phyloP scores from a whole-genome alignment of 2,888 invertebrate genomes.

The Nemurella pictetii region DNA sequence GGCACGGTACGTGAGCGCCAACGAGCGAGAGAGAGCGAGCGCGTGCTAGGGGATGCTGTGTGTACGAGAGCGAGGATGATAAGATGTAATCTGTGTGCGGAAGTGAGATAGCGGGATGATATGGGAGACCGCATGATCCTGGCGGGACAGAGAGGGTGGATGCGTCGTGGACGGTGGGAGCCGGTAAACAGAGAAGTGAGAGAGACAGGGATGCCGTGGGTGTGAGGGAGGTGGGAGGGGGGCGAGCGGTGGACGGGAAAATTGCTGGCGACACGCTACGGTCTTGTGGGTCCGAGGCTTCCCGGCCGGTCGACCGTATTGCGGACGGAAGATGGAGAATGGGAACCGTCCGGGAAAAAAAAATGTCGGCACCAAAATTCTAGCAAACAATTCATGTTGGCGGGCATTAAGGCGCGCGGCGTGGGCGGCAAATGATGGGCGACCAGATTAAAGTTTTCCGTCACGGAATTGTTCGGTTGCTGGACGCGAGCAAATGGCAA shows the following conservation, averaged over 20 bases:
- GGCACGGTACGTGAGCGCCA: too few relatives aligned
- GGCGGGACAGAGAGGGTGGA: neutral
- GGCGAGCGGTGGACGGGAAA: neutral
- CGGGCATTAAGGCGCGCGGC: too few relatives aligned
- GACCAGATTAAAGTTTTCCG: neutral
- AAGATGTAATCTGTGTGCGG: neutral
- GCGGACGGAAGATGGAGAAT: neutral
- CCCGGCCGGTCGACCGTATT: neutral
- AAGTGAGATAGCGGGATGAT: neutral
- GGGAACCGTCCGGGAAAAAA: neutral
- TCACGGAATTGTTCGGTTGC: too few relatives aligned
- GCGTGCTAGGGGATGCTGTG: neutral
- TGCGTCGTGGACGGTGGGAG: neutral
- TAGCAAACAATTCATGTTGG: neutral
- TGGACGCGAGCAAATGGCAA: too few relatives aligned
- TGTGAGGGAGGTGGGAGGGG: neutral
- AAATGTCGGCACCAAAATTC: neutral
- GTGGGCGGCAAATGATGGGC: neutral
- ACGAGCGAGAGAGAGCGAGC: neutral
- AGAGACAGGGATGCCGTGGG: neutral
- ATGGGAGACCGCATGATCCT: neutral
- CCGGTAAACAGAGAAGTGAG: neutral
- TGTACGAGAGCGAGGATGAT: neutral
- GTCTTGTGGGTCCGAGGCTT: neutral
- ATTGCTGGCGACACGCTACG: neutral